Conservation (phyloP, 2,113 vertebrate species). For the Perca schrenkii region DNA sequence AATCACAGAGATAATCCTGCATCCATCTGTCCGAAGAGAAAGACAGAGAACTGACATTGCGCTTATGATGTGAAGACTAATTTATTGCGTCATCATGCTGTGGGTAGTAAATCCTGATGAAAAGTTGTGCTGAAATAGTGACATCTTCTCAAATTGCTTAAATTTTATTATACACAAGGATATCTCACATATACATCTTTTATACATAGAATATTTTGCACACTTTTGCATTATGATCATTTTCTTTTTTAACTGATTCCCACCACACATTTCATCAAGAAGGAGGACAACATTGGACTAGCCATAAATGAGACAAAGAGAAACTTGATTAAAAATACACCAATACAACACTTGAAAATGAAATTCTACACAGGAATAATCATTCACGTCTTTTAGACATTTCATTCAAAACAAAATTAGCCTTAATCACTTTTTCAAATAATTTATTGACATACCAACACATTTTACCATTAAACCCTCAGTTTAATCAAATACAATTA, state of each 20-base stretch:
- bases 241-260: constrained; percentile 58
- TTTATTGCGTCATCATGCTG: constrained; percentile 41
- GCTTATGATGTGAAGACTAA: constrained; percentile 34
- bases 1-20: constrained; percentile 85
- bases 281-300: constrained; percentile 67
- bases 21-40: constrained; percentile 82
- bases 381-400: constrained; percentile 63
- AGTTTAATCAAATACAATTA: constrained; percentile 6
- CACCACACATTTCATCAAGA: constrained; percentile 65
- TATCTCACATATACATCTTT: constrained; percentile 81
- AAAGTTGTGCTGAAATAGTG: constrained; percentile 34
- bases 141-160: constrained; percentile 56
- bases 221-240: constrained; percentile 56
- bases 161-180: constrained; percentile 84
- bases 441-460: constrained; percentile 23
- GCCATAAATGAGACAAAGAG: constrained; percentile 68
- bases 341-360: constrained; percentile 71
- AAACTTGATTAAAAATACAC: constrained; percentile 68
- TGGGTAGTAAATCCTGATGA: constrained; percentile 30
- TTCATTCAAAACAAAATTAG: constrained; percentile 40
- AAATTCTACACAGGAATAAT: constrained; percentile 57
- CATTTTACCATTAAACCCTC: constrained; percentile 27
- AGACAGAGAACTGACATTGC: constrained; percentile 55
- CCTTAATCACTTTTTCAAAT: constrained; percentile 22
- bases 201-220: constrained; percentile 71